Base-by-base conservation (phyloP, 2,888 invertebrate species). In the Mechanitis mazaeus region DNA sequence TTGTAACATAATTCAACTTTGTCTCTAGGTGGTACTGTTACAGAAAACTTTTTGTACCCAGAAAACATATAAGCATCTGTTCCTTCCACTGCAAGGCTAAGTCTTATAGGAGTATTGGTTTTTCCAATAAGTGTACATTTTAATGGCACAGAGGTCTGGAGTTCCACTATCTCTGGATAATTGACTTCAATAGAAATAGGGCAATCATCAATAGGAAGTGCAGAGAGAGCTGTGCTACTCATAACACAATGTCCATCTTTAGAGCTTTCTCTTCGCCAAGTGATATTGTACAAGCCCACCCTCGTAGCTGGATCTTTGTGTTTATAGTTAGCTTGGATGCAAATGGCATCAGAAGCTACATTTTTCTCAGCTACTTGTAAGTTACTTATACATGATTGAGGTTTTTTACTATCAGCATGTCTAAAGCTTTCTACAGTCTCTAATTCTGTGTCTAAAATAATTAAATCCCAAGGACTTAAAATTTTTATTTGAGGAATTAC, bases 31-130 rank as follows among this genome's bases (percentile, higher is more conserved):
- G 94, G 87, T 60, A 93, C 84, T 20, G 91, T 91, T 28, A 92
- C 83, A 46, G 88, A 86, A 69, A 91, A 94, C 91, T 97, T 96
- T 86, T 96, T 97, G 76, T 97, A 96, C 2, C 98, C 98, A 64
- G 98, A 94, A 86, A 97, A 98, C 95, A 98, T 97, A 80, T 98
- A 98, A 50, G 95, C 95, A 80, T 98, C 97, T 64, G 94, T 95
- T 6, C 94, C 93, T 72, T 96, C 96, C 86, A 97, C 94, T 59
- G 91, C 92, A 47, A 96, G 84, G 71, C 92, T 93, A 45, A 97
- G 85, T 65, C 95, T 93, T 63, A 95, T 92, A 47, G 96, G 92
- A 64, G 91, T 92, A 55, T 91, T 90, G 0, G 95, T 94, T 70
- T 94, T 92, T 76, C 97, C 97, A 75, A 91, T 91, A 60, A 97